Evolutionary conservation across 2,113 vertebrate species (phyloP), one percentile per base, ranked within the genome.

Genomic region (Megalops atlanticus): DNA sequence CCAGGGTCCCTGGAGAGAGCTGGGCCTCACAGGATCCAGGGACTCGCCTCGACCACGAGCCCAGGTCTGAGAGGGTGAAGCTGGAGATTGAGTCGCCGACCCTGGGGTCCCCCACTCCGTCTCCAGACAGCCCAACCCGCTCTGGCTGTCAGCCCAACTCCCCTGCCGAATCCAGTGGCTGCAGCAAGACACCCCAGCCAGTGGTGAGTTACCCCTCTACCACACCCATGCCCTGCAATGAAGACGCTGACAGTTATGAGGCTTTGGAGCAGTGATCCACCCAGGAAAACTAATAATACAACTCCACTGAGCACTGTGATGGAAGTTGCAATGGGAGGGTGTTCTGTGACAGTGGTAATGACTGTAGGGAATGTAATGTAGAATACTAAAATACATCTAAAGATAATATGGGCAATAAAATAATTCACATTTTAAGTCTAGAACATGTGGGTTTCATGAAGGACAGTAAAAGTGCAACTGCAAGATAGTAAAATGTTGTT

Each of bases 61-160:
- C 85, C 10, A 81, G 85, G 79, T 86, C 89, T 74, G 87, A 87
- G 41, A 85, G 84, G 79, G 79, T 84, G 41, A 91, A 91, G 82
- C 83, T 84, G 80, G 89, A 92, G 78, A 89, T 90, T 0, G 91
- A 93, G 69, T 89, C 84, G 7, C 83, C 88, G 36, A 49, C 82
- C 36, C 58, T 52, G 39, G 81, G 81, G 40, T 74, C 69, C 74
- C 85, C 81, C 0, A 85, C 80, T 39, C 87, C 85, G 4, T 90
- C 91, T 38, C 92, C 93, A 33, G 90, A 91, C 87, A 94, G 92
- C 85, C 94, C 94, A 2, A 84, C 86, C 70, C 88, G 87, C 79
- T 95, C 91, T 82, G 92, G 89, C 80, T 92, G 92, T 81, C 92
- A 96, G 41, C 95, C 96, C 24, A 95, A 93, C 85, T 96, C 96